Evolutionary conservation across 2,797 vertebrate species (phyloP), one percentile per base, ranked within the genome.

Genomic region (Buphagus erythrorhynchus): DNA sequence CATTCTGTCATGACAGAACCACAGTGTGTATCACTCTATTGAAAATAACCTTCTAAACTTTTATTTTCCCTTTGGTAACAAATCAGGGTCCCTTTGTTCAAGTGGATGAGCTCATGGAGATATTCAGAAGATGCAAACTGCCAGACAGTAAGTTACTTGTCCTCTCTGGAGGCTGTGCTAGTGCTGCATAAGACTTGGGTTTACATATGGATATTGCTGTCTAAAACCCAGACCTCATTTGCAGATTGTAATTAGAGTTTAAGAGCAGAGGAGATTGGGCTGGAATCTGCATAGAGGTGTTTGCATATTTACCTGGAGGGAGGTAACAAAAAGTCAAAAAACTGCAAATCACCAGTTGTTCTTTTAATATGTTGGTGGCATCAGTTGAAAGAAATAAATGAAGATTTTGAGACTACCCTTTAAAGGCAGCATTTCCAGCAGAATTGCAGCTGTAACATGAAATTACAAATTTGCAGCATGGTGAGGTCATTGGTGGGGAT

Each of bases 31-130:
- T 61, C 49, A 35, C 28, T 49, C 36, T 7, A 8, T 15, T 66
- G 40, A 76, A 61, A 82, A 93, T 48, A 36, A 81, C 43, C 43
- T 51, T n/a, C 43, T 86, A 25, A 79, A 33, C 21, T 54, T 57
- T 10, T 31, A 59, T 76, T n/a, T 71, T 9, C 79, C 95, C 40
- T 59, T 71, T 95, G 11, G 92, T 93, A 72, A 79, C 40, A 48
- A 96, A 98, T 69, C 96, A 99, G 99, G 99, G 99, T 96, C 99
- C 99, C 24, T 99, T 99, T 98, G 99, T 99, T 81, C 99, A 99
- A 98, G 99, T 99, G 95, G 99, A 99, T 98, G 99, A 99, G 97
- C 97, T 99, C 95, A 99, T 99, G 98, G 99, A 99, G 97, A 98
- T 98, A 94, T 99, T 99, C 82, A 98, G 99, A 98, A 99, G 99